Base-by-base conservation (phyloP, 2,113 vertebrate species). In the Panurus biarmicus region DNA sequence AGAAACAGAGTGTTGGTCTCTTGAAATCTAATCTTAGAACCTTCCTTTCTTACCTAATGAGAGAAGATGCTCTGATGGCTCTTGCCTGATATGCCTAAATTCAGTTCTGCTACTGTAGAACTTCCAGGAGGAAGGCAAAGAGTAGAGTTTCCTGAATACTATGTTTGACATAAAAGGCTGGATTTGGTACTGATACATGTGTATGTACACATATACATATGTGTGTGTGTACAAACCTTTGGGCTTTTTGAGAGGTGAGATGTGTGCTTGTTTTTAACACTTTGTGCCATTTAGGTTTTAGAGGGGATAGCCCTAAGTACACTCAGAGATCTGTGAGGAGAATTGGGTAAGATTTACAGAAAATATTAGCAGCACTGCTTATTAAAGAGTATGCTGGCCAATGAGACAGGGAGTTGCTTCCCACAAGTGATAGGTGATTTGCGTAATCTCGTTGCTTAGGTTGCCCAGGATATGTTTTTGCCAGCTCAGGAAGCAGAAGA, bases 381-480 rank as follows among this genome's bases (percentile, higher is more conserved):
- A 21, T 19, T 93, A 20, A 54, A 76, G 66, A 73, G 20, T 12
- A 2, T 54, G 20, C 75, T 84, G 62, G 35, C 44, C 85, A 76
- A 40, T 66, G 60, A 87, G 51, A 47, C 44, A 45, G 60, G 45
- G 47, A 76, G 75, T 40, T 69, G 13, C 47, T 88, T 94, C 78
- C 91, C 93, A 88, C 47, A 22, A 61, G 84, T 90, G 96, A 90
- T 81, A 79, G 89, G 57, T 56, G 45, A n/a, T 95, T 65, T 97
- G 97, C 35, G 95, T 99, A 98, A 98, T 98, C 93, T 94, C 95
- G n/a, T 96, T 94, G 73, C 96, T 86, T 85, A 96, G 97, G 97
- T 98, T 98, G 98, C 96, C 94, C 87, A 96, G 98, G 98, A 98
- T 98, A 92, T 98, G 92, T 98, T 98, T 98, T 98, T 98, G 97